Evolutionary conservation across 2,888 invertebrate genomes (phyloP).

Genomic region (Deilephila elpenor): DNA sequence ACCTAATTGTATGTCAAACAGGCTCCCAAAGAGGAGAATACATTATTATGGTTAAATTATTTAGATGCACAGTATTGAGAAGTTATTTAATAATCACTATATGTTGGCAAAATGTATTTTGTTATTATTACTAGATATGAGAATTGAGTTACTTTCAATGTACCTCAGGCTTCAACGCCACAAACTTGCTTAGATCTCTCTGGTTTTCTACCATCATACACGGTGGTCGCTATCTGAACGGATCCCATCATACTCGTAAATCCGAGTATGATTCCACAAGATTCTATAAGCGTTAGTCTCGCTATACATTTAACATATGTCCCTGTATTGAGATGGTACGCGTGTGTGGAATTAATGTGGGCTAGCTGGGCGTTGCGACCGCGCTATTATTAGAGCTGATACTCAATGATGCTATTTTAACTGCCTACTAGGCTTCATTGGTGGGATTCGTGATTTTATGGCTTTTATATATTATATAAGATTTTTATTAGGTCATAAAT

Average conservation of each 20-base stretch:
- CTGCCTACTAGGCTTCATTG: slow-evolving; percentile 11
- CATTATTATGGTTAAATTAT: too few species aligned
- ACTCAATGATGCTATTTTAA: slow-evolving; percentile 18
- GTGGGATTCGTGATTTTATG: not conserved
- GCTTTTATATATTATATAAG: not conserved
- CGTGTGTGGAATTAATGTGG: slow-evolving; percentile 29
- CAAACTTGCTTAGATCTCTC: too few species aligned
- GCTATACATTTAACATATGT: not conserved
- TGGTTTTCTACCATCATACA: not conserved
- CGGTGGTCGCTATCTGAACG: not conserved
- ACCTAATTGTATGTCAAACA: too few species aligned
- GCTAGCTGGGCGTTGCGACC: slow-evolving; percentile 23
- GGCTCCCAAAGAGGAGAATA: too few species aligned
- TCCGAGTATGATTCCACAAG: not conserved
- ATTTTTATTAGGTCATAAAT: not conserved
- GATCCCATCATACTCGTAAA: not conserved
- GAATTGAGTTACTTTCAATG: too few species aligned
- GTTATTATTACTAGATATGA: too few species aligned
- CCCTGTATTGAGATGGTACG: not conserved
- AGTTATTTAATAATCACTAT: too few species aligned
- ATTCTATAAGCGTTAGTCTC: not conserved
- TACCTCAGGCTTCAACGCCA: too few species aligned
- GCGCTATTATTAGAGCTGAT: slow-evolving; percentile 10
- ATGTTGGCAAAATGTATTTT: too few species aligned
- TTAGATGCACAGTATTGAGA: too few species aligned